Evolutionary conservation across 2,797 vertebrate genomes (phyloP).

Genomic region (Lagocephalus sceleratus): DNA sequence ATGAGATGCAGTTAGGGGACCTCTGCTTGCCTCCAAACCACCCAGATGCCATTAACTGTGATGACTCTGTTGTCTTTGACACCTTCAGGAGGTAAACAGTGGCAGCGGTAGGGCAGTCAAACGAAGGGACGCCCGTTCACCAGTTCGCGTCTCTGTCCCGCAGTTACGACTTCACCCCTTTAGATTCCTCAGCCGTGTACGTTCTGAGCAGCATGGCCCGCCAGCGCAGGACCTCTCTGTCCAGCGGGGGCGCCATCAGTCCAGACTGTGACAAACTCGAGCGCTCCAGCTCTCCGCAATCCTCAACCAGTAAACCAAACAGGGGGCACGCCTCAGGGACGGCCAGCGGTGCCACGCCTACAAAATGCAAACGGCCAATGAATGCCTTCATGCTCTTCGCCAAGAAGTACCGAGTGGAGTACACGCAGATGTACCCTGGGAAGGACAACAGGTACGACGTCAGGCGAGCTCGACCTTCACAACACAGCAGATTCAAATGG

Average conservation of each 20-base stretch:
- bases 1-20: constrained; percentile 95
- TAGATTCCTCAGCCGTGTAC: constrained; percentile 98
- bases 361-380: constrained; percentile 99
- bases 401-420: constrained; percentile 99
- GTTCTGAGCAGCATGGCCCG: constrained; percentile 99
- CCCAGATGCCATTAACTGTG: constrained; percentile 98
- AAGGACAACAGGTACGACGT: constrained; percentile 93
- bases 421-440: constrained; percentile 99
- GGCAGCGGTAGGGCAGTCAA: background rate
- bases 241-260: constrained; percentile 84
- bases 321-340: constrained; percentile 92
- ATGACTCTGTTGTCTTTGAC: constrained; percentile 99
- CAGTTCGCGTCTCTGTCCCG: background rate
- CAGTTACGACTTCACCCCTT: constrained; percentile 96
- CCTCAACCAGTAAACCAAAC: constrained; percentile 84
- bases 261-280: constrained; percentile 89
- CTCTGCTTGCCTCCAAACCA: constrained; percentile 97
- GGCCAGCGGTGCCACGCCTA: constrained; percentile 85
- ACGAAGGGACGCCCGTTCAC: background rate
- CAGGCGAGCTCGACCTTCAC: too few relatives aligned
- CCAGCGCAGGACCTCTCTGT: constrained; percentile 92
- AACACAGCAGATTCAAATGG: too few relatives aligned
- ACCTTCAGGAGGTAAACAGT: constrained; percentile 93
- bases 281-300: constrained; percentile 79
- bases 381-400: constrained; percentile 99